These are phyloP conservation scores for Cosmorhoe ocellata DNA, from an alignment of 2,888 invertebrate species.

Conservation along the genomic window DNA sequence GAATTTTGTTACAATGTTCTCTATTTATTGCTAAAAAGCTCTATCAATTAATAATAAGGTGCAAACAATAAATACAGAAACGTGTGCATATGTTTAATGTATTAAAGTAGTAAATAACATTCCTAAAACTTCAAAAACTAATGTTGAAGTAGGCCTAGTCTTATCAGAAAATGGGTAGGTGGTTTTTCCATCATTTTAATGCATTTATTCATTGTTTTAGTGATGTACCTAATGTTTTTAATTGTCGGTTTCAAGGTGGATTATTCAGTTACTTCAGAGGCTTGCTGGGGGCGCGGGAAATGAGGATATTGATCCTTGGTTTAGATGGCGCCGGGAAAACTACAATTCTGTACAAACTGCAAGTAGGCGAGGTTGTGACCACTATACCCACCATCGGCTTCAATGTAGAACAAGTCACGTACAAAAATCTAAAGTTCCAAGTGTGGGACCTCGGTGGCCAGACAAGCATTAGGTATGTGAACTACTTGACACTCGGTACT, in stretches of 20 bases:
- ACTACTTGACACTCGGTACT: conserved; percentile 1
- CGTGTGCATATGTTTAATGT: conserved; percentile 44
- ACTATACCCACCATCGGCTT: conserved; percentile 99
- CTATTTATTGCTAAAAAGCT: conserved; percentile 46
- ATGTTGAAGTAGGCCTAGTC: conserved; percentile 66
- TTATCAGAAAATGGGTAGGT: conserved; percentile 75
- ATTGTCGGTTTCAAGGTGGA: conserved; percentile 87
- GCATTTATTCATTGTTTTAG: conserved; percentile 31
- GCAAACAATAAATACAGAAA: conserved; percentile 39
- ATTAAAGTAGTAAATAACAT: conserved; percentile 44
- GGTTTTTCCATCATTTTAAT: conserved; percentile 42
- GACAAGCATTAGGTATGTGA: conserved; percentile 95
- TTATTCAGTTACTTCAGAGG: conserved; percentile 98
- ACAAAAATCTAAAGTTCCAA: conserved; percentile 99
- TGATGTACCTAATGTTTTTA: conserved; percentile 22
- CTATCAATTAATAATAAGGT: conserved; percentile 35
- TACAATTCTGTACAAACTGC: conserved; percentile 97
- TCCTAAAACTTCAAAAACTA: conserved; percentile 59
- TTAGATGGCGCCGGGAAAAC: conserved; percentile 99
- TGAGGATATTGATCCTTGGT: conserved; percentile 98
- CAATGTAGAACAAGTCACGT: conserved; percentile 99
- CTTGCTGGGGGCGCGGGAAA: conserved; percentile 97
- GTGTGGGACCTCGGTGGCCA: conserved; percentile 99
- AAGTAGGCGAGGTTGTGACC: conserved; percentile 99
- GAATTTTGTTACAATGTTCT: conserved; percentile 57